Conservation (phyloP, 2,113 vertebrate species). For the Pristiophorus japonicus region DNA sequence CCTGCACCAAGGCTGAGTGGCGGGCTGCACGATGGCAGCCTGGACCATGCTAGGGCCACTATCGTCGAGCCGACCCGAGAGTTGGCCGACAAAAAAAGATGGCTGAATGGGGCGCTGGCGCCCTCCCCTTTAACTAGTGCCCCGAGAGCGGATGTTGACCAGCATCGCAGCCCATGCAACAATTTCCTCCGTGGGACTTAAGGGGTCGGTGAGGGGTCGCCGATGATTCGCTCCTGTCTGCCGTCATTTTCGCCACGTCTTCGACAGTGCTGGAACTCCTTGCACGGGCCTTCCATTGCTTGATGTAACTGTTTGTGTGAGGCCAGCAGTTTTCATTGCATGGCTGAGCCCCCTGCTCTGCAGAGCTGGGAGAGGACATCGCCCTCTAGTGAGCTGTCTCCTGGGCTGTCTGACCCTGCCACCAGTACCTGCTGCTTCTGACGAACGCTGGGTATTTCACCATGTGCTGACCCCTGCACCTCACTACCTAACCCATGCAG, state of each 20-base stretch:
- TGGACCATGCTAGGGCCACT: no score
- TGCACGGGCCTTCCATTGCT: not conserved
- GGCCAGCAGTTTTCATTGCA: not conserved
- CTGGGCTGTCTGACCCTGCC: not conserved
- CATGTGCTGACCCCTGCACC: not conserved
- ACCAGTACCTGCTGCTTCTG: not conserved
- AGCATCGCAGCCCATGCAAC: no score
- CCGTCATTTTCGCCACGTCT: not conserved
- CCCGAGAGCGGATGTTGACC: no score
- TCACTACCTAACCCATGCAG: not conserved
- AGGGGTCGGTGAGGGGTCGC: no score
- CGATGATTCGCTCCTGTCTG: not conserved
- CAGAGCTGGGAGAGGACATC: not conserved
- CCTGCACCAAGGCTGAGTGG: no score
- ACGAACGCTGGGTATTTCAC: not conserved
- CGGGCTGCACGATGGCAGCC: no score
- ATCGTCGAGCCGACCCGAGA: no score
- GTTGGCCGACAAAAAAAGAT: no score
- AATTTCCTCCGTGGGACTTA: no score
- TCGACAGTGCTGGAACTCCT: not conserved
- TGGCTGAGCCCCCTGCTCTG: not conserved
- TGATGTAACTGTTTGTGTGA: not conserved
- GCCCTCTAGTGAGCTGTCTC: not conserved
- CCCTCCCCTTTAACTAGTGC: no score
- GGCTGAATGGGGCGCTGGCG: no score